Conservation (phyloP, 2,888 invertebrate species). For the Prosopocoilus inquinatus region DNA sequence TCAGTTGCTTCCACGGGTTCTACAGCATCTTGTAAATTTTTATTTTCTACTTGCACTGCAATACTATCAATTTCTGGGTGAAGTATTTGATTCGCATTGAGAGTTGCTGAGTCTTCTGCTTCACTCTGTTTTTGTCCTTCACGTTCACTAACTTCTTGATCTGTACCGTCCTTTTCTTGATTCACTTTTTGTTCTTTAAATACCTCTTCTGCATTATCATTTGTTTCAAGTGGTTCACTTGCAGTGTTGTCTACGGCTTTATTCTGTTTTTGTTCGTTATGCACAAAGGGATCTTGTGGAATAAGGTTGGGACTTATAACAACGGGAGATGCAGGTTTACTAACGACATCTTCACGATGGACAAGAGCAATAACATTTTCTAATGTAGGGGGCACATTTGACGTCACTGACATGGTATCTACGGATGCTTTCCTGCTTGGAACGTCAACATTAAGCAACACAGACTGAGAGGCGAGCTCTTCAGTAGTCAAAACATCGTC, state of each 20-base stretch:
- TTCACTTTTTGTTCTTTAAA: neutral
- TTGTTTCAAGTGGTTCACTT: neutral
- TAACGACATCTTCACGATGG: conserved; percentile 54
- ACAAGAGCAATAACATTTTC: conserved; percentile 60
- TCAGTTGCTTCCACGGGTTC: neutral
- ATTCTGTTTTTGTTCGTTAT: conserved; percentile 1
- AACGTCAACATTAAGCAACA: conserved; percentile 10
- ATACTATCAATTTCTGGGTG: neutral
- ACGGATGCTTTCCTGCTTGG: conserved; percentile 33
- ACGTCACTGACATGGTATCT: conserved; percentile 34
- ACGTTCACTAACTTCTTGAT: neutral
- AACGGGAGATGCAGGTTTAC: conserved; percentile 26
- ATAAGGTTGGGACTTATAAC: conserved; percentile 16
- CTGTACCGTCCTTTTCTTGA: neutral
- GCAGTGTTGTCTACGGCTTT: neutral
- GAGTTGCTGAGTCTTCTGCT: neutral
- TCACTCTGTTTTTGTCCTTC: neutral
- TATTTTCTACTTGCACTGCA: neutral
- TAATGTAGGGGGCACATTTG: conserved; percentile 34
- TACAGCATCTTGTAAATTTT: neutral
- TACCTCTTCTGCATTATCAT: conserved; percentile 6
- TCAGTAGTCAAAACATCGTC: conserved; percentile 26
- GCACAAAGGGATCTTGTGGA: neutral
- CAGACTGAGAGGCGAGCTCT: conserved; percentile 11
- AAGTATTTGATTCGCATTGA: neutral